Conservation (phyloP, 1,140 invertebrate species). For the Bombus vancouverensis region DNA sequence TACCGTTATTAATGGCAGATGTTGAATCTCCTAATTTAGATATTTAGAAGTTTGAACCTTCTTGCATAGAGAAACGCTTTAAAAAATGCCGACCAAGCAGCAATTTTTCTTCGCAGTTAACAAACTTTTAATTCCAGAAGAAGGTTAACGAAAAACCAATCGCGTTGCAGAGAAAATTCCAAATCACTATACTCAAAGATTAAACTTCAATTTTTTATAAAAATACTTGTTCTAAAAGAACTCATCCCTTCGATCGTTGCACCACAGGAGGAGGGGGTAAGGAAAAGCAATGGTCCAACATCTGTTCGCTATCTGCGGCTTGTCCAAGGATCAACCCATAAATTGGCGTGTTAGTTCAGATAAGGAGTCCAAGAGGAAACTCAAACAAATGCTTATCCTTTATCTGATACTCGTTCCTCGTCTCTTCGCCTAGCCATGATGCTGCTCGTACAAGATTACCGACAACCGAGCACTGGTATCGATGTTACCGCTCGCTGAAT, state of each 20-base stretch:
- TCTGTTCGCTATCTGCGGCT: constrained; percentile 11
- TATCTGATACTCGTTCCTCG: constrained; percentile 19
- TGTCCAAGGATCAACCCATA: constrained; percentile 30
- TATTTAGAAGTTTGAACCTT: background rate
- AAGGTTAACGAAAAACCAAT: too few species aligned
- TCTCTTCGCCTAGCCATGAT: background rate
- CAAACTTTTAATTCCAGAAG: too few species aligned
- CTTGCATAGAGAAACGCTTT: too few species aligned
- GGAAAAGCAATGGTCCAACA: background rate
- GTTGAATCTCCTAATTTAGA: background rate
- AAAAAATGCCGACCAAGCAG: too few species aligned
- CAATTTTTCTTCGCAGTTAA: too few species aligned
- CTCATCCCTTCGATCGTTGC: background rate
- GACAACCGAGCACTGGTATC: constrained; percentile 13
- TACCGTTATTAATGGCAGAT: background rate
- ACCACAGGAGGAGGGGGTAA: background rate
- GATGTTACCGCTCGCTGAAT: constrained; percentile 5
- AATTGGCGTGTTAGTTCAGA: constrained; percentile 49
- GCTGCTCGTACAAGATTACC: constrained; percentile 22
- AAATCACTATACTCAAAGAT: background rate
- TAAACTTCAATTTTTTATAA: background rate
- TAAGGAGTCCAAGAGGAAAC: background rate
- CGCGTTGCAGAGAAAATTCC: background rate
- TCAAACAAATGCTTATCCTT: constrained; percentile 49
- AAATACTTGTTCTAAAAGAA: background rate